Evolutionary conservation across 2,888 invertebrate genomes (phyloP), one percentile per base, ranked within the genome.

Genomic region (Leucania comma): DNA sequence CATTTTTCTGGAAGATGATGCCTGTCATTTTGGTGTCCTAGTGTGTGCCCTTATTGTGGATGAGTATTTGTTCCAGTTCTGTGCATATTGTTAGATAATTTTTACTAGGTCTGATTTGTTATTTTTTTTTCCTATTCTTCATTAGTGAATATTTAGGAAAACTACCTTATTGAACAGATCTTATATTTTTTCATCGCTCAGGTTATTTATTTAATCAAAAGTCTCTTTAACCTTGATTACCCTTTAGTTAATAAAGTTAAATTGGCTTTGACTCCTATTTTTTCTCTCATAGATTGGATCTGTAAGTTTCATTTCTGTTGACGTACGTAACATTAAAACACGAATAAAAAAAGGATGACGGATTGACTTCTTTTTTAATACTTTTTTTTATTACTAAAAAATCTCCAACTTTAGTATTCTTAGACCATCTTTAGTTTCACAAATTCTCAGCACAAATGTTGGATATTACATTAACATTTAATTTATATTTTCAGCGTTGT

Each of bases 401-500:
- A 29, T 54, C 20, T 10, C 5, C 12, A 32, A 57, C 14, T 32
- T 12, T 32, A 8, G 29, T 29, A 3, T 20, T 20, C 4, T 53
- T 20, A 20, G 1, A 20, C 29, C 3, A 54, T 54, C 0, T 29
- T 14, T 26, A 5, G 12, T 22, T n/a, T 3, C 12, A n/a, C 4
- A 32, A 35, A 38, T 17, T 22, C 3, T 6, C 8, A 14, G 22
- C 14, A 22, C 1, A 3, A 17, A 24, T 12, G 3, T 24, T 14
- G 1, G 17, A 32, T 14, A 9, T 22, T 17, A 0, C 14, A 8
- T n/a, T 50, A 38, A n/a, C 1, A 35, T 20, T 14, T 2, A 24
- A 8, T 5, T 32, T 10, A 20, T 51, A n/a, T 62, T 42, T 53
- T 0, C 50, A 71, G 71, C 29, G 0, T 4, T 90, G 90, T 29